These are phyloP conservation scores for Calephelis perditalis DNA, from an alignment of 2,888 invertebrate species.

Conservation along the genomic window DNA sequence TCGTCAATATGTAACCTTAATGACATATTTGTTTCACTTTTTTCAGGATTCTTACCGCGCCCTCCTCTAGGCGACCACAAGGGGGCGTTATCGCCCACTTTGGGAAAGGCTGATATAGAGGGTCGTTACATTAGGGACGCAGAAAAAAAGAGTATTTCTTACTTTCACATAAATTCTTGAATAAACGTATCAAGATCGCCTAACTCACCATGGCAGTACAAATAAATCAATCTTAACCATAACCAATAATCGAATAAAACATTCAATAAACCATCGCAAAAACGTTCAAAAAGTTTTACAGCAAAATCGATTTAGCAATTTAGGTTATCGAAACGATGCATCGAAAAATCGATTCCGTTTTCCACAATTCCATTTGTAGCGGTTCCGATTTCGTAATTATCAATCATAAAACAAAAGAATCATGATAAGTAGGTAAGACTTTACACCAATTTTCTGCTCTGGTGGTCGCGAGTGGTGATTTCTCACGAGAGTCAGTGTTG, in stretches of 20 bases:
- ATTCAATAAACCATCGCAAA: conserved; percentile 15
- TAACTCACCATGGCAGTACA: too few relatives aligned
- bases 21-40: too few relatives aligned
- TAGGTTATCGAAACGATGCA: conserved; percentile 4
- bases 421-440: conserved; percentile 12
- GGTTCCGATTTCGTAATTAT: conserved; percentile 11
- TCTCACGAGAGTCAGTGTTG: conserved; percentile 29
- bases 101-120: too few relatives aligned
- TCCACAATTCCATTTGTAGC: conserved; percentile 12
- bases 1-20: too few relatives aligned
- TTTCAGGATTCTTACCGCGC: too few relatives aligned
- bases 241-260: conserved; percentile 8
- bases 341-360: conserved; percentile 5
- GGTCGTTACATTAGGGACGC: too few relatives aligned
- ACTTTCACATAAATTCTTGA: too few relatives aligned
- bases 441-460: conserved; percentile 26
- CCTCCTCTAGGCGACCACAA: too few relatives aligned
- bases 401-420: conserved; percentile 16
- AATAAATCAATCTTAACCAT: too few relatives aligned
- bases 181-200: too few relatives aligned
- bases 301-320: conserved; percentile 7
- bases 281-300: not conserved
- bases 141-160: too few relatives aligned
- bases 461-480: conserved; percentile 19
- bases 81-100: too few relatives aligned